Base-by-base conservation (phyloP, 1,140 invertebrate genomes). In the Apolygus lucorum region DNA sequence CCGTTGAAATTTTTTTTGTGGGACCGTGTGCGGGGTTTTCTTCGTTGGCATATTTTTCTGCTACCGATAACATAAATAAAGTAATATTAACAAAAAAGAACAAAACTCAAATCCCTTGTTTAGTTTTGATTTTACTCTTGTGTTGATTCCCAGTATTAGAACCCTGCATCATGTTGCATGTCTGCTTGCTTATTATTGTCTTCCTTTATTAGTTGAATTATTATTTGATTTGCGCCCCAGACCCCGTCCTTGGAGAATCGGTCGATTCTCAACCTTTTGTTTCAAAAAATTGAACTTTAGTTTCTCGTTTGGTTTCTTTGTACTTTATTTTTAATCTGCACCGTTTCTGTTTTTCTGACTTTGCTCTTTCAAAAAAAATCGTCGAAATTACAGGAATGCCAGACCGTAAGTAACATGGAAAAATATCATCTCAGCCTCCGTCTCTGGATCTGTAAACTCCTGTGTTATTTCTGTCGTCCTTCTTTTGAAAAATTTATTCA, bases 101-200 rank as follows among this genome's bases (percentile, higher is more conserved):
- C 8, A 49, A 49, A 11, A 49, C 17, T 49, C 34, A 49, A 49
- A 49, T 11, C 8, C 34, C 34, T 49, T 11, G 8, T 17, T 17
- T 11, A 8, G 8, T 49, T 49, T 49, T 49, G 34, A 49, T 49
- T 49, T 49, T 49, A 17, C 34, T 8, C 22, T 59, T 59, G 8
- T 22, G 54, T 59, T 59, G 22, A 59, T 17, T 59, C 22, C 22
- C 22, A 11, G 22, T 59, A 24, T 59, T 59, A 24, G 22, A 59
- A 59, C 54, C 54, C 54, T 59, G 54, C 54, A 59, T 59, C 54
- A 59, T 59, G 54, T 59, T 59, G 54, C 54, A 59, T 59, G 54
- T 59, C 22, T 21, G 54, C 54, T 59, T 59, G 54, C 54, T 59
- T 59, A 4, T 4, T 11, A 22, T 24, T 59, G 17, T 59, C 54